Base-by-base conservation (phyloP, 2,888 invertebrate species). In the Dynastes hyllus region DNA sequence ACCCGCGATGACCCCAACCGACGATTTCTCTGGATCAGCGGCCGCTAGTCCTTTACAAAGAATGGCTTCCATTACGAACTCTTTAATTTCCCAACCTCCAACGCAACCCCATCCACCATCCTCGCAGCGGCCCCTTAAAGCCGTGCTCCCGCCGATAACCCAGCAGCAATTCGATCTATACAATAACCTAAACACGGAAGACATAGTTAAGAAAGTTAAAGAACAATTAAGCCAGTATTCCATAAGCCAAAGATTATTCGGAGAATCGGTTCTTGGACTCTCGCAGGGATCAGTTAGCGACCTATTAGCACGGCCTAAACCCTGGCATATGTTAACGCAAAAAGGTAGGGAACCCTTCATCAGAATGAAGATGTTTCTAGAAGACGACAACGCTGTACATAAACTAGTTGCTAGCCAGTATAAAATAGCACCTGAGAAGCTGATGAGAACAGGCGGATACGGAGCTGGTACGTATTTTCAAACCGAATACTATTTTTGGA, bases 111-210 rank as follows among this genome's bases (percentile, higher is more conserved):
- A 97, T 87, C 97, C 96, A 86, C 91, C 94, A 75, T 93, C 94
- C 16, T 94, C 94, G 65, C 97, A 97, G 87, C 92, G 98, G 83
- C 98, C 98, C 16, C 93, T 98, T 86, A 97, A 98, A 90, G 98
- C 98, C 45, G 98, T 99, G 67, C 92, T 99, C 84, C 98, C 98
- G 61, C 98, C 99, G 2, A 98, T 99, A 83, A 98, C 98, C 0
- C 99, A 99, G 88, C 98, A 99, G 86, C 98, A 99, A 88, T 99
- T 99, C 89, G 99, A 99, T 90, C 94, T 97, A 90, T 98, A 98
- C 91, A 97, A 98, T 88, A 97, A 97, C 89, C 92, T 99, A 82
- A 98, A 99, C 89, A 99, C 99, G 0, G 99, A 99, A 90, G 98
- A 99, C 83, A 97, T 99, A 84, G 99, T 99, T 76, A 95, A 97